Percentiles rank a stretch among this genome's conserved stretches.
Conservation (phyloP, 2,113 vertebrate genomes). For the Cariama cristata region DNA sequence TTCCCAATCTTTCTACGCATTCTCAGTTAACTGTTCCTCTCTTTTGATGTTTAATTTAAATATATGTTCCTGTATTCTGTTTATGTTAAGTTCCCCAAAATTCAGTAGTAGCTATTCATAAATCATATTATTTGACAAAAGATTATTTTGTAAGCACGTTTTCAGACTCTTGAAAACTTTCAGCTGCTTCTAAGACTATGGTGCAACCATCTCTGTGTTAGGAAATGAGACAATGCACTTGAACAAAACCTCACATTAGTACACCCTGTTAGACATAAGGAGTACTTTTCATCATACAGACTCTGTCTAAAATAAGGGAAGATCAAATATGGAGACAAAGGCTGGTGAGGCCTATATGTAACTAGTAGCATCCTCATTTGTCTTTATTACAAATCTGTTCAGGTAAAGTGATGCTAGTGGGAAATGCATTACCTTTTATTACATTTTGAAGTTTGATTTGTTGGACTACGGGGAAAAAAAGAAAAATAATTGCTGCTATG, state of each 20-base stretch:
- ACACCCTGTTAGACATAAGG: not conserved
- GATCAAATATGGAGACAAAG: not conserved
- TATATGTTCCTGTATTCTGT: not conserved
- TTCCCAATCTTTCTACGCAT: not conserved
- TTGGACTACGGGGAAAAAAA: fast-evolving
- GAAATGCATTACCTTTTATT: not conserved
- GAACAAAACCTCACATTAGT: not conserved
- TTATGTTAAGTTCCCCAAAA: not conserved
- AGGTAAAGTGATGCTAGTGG: not conserved
- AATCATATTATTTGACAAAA: not conserved
- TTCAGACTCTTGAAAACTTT: not conserved
- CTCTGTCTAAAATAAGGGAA: not conserved
- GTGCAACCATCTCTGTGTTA: not conserved
- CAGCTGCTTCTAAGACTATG: not conserved
- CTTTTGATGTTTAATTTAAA: not conserved
- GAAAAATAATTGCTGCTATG: not conserved
- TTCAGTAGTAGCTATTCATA: not conserved
- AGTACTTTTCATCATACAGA: not conserved
- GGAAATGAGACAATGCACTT: not conserved
- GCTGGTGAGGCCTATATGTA: not conserved
- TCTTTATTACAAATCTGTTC: not conserved
- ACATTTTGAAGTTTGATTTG: not conserved
- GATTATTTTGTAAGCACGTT: not conserved
- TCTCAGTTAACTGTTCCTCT: not conserved
- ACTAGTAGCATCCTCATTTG: not conserved